Base-by-base conservation (phyloP, 2,113 vertebrate species). In the Petroica traversi region DNA sequence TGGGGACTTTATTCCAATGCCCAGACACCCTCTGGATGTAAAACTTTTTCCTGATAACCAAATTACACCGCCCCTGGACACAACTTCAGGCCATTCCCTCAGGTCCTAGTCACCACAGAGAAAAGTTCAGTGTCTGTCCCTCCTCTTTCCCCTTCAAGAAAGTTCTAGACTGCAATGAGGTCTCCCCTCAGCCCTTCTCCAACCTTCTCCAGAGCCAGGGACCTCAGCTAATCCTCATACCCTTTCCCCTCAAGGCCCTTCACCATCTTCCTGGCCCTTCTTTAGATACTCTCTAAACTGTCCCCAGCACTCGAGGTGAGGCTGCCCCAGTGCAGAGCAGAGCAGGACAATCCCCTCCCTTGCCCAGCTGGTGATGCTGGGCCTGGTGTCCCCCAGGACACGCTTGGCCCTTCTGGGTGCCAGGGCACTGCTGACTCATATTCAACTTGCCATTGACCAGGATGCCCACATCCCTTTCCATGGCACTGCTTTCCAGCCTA, bases 341-440 rank as follows among this genome's bases (percentile, higher is more conserved):
- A 54, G 29, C 0, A 0, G 64, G 29, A 41, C 48, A 78, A 48
- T 63, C 16, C 24, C 19, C 20, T 54, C 17, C 29, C 85, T 34
- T 3, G 5, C 17, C 29, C 0, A 0, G 16, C 40, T 40, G 64
- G 16, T 0, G 0, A 18, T 34, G 48, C 48, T 88, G 8, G 0
- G 2, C 64, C 55, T 40, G 85, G 40, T 71, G 48, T 5, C 0
- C 18, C 11, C 19, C 40, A 25, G 34, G 49, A 34, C 25, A 55
- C 0, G 0, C 5, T 22, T 49, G 75, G 41, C 22, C 14, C 14
- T 49, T 14, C 41, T 79, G 66, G 48, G n/a, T 62, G 8, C n/a
- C 63, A 54, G 54, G 63, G 28, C 63, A 62, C 48, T 62, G 29
- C n/a, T 59, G 38, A 1, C 14, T 62, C 19, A 9, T 46, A 5